Base-by-base conservation (phyloP, 2,113 vertebrate species). In the Dermatemys mawii region DNA sequence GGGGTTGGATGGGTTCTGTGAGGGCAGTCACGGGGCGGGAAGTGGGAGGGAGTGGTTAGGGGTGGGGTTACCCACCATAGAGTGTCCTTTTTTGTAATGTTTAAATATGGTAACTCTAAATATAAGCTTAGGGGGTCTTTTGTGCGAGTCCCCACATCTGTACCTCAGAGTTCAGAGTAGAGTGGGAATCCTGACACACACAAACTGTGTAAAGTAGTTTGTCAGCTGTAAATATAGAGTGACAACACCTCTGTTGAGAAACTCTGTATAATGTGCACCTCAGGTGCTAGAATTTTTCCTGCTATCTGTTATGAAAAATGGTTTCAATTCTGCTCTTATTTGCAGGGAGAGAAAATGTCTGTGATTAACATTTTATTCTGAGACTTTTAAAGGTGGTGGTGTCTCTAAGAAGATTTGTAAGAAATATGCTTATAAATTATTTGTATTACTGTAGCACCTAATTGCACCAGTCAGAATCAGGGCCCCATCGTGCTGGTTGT, bases 401-500 rank as follows among this genome's bases (percentile, higher is more conserved):
- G 2, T 63, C 1, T 4, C 75, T 82, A 55, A 50, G 38, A 21
- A 81, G 41, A 67, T 83, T 80, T 0, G 0, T 78, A 86, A 78
- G 48, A 49, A 57, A 17, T 79, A 60, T 53, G 17, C 50, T 89
- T 91, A 22, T 27, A 67, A 83, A 91, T 87, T 63, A 41, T 81
- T 91, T 84, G 81, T 32, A 55, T 82, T 67, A 41, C 38, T 38
- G 55, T n/a, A 89, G 76, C 50, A 19, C 46, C 86, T 86, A 4
- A 70, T 2, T 60, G 29, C 63, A 27, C 83, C 75, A 84, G 29
- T 86, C 14, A 4, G 27, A 81, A 54, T 60, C 35, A 46, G 41
- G 14, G 60, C 60, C 14, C 14, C 32, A 63, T 63, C 35, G 32
- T 63, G 60, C 29, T 35, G 14, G 11, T n/a, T 87, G 29, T 29